Conservation (phyloP, 1,140 invertebrate genomes). For the Cyclargus thomasi region DNA sequence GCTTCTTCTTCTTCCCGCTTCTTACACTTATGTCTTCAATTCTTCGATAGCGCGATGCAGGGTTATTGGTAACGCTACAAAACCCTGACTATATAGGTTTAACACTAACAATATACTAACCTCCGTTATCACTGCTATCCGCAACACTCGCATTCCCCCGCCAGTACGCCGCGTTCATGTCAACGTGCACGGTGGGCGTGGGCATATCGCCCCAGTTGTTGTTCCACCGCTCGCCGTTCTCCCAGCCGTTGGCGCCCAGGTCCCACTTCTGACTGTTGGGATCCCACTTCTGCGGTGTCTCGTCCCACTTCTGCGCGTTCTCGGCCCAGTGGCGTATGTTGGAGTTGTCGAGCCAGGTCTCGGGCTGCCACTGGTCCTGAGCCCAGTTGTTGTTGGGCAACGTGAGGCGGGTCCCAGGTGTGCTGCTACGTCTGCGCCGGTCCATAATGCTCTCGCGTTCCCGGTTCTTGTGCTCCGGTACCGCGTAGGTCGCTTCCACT, state of each 20-base stretch:
- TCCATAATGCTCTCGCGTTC: conserved; percentile 58
- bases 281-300: conserved; percentile 44
- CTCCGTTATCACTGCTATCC: conserved; percentile 73
- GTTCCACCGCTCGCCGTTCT: conserved; percentile 51
- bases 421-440: conserved; percentile 52
- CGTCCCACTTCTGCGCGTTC: conserved; percentile 44
- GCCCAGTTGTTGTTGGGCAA: conserved; percentile 48
- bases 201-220: conserved; percentile 58
- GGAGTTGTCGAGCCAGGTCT: conserved; percentile 61
- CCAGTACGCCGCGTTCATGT: conserved; percentile 70
- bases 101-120: conserved; percentile 31
- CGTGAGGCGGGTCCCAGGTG: conserved; percentile 51
- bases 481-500: conserved; percentile 63
- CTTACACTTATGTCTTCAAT: too few species aligned
- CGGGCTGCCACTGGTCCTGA: conserved; percentile 46
- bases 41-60: too few species aligned
- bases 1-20: too few species aligned
- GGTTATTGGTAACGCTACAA: too few species aligned
- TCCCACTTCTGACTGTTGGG: conserved; percentile 48
- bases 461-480: conserved; percentile 56
- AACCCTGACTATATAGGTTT: neutral
- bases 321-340: conserved; percentile 60
- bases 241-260: conserved; percentile 42
- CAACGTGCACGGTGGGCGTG: conserved; percentile 60
- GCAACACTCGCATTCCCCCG: conserved; percentile 76